Base-by-base conservation (phyloP, 2,113 vertebrate species). In the Anseranas semipalmata region DNA sequence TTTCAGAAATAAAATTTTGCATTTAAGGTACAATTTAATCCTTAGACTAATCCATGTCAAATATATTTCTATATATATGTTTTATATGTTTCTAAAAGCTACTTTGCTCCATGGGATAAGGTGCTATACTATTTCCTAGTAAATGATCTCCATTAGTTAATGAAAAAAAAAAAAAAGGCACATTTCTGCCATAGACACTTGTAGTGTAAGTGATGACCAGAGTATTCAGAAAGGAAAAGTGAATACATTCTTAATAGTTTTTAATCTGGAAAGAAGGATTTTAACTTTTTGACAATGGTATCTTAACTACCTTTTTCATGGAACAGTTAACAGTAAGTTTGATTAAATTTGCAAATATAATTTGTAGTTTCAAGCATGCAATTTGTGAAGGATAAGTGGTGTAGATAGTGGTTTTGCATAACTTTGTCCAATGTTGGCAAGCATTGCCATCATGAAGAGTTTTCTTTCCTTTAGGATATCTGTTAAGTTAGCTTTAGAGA, bases 11-110 rank as follows among this genome's bases (percentile, higher is more conserved):
- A 56, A 65, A 27, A 16, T 60, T 55, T 65, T 68, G 1, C 7
- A 4, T 74, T 77, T 53, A 74, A 73, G 16, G 13, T 33, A 15
- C 16, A 21, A 25, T 63, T 75, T 53, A 67, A 53, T 83, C 22
- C 12, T 46, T 71, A 67, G 33, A 17, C 14, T 87, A 50, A 50
- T 25, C 48, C 78, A 21, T 56, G 66, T 56, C 15, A 74, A 62
- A 70, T 12, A 0, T 6, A 1, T 35, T 7, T 70, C n/a, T n/a
- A n/a, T n/a, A n/a, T n/a, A n/a, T n/a, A 66, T 12, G 0, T 7
- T 1, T 33, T 7, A n/a, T n/a, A n/a, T n/a, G n/a, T 70, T 86
- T 87, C 19, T 91, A 45, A 71, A 50, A 71, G 9, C 22, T 85
- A 18, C 6, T 55, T 19, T 78, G 8, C 41, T 37, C 1, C 7